A percentile compares a stretch with the other conserved stretches of the same genome.
phyloP scores from a whole-genome alignment of 2,888 invertebrate species.

The Troides aeacus region DNA sequence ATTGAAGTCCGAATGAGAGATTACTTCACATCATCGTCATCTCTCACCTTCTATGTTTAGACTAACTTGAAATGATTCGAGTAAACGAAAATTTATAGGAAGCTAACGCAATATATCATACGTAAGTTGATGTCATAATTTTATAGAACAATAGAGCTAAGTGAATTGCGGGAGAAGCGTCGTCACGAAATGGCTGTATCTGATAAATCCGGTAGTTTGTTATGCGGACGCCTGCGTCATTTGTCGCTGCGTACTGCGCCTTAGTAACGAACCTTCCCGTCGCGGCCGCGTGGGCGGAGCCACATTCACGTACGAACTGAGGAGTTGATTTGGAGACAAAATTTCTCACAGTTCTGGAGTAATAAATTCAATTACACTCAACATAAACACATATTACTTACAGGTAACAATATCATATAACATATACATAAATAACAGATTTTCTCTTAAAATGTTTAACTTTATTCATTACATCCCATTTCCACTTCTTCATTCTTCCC shows the following conservation, averaged over 20 bases:
- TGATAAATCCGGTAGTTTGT: conserved; percentile 76
- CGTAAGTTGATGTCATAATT: conserved; percentile 11
- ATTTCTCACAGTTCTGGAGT: background rate
- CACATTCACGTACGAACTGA: conserved; percentile 36
- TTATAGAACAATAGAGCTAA: conserved; percentile 47
- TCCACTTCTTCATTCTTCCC: too few species aligned
- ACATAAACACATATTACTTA: background rate
- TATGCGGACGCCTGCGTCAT: conserved; percentile 63
- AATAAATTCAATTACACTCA: background rate
- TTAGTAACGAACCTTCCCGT: conserved; percentile 39
- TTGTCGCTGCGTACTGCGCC: conserved; percentile 60
- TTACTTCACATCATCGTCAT: too few species aligned
- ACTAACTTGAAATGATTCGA: too few species aligned
- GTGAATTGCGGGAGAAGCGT: conserved; percentile 46
- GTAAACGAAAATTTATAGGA: background rate
- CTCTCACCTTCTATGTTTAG: too few species aligned
- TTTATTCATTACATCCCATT: too few species aligned
- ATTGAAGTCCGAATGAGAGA: too few species aligned
- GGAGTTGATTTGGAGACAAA: background rate
- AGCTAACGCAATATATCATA: background rate
- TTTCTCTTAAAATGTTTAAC: too few species aligned
- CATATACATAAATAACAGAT: too few species aligned
- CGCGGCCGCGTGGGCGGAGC: conserved; percentile 68
- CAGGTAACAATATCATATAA: background rate
- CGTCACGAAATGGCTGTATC: conserved; percentile 73